phyloP scores from a whole-genome alignment of 2,797 vertebrate species.

The Leptatherina wallacei region DNA sequence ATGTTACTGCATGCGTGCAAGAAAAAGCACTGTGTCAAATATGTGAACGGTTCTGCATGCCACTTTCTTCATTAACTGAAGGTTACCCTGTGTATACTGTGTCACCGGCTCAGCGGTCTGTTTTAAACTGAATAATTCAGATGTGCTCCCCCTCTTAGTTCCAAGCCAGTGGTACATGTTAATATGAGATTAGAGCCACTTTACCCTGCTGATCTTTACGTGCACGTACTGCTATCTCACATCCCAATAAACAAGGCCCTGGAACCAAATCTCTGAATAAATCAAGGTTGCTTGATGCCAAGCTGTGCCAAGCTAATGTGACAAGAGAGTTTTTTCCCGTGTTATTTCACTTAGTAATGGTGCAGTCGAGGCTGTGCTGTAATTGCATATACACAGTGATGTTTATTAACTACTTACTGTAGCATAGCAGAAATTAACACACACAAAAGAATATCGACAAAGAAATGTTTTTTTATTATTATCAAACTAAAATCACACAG shows the following conservation, averaged over 20 bases:
- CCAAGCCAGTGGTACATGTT: slow-evolving; percentile 68
- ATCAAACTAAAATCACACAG: background rate
- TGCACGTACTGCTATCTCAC: slow-evolving; percentile 42
- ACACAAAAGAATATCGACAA: background rate
- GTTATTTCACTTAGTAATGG: slow-evolving; percentile 29
- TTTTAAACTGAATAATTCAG: slow-evolving; percentile 72
- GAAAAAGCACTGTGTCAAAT: slow-evolving; percentile 19
- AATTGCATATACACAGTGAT: slow-evolving; percentile 19
- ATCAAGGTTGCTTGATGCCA: slow-evolving; percentile 35
- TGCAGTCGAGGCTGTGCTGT: background rate
- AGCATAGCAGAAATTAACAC: background rate
- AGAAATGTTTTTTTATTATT: background rate
- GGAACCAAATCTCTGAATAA: slow-evolving; percentile 47
- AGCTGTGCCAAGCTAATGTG: slow-evolving; percentile 28
- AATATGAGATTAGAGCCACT: slow-evolving; percentile 73
- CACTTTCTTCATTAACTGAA: slow-evolving; percentile 54
- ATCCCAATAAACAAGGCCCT: slow-evolving; percentile 41
- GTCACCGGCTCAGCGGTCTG: slow-evolving; percentile 46
- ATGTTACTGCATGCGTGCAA: slow-evolving; percentile 38
- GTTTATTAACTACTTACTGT: background rate
- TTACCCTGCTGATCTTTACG: slow-evolving; percentile 57
- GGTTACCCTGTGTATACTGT: slow-evolving; percentile 43
- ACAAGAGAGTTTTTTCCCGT: slow-evolving; percentile 4
- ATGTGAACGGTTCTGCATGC: slow-evolving; percentile 23
- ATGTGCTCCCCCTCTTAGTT: slow-evolving; percentile 68